Evolutionary conservation across 2,113 vertebrate genomes (phyloP).

Genomic region (Stigmatopora argus): DNA sequence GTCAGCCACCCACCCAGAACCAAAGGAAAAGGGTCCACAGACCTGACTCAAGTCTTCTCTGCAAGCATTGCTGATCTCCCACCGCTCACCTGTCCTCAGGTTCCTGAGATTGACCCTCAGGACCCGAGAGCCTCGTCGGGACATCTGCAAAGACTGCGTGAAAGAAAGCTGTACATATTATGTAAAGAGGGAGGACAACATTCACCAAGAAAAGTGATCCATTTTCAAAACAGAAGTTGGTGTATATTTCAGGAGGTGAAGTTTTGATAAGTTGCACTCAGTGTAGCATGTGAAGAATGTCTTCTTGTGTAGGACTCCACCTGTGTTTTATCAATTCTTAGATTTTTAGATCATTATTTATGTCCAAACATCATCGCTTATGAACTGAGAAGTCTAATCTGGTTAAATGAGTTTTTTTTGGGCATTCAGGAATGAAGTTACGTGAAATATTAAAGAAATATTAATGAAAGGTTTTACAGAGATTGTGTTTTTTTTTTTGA

Average conservation of each 20-base stretch:
- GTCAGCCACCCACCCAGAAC: conserved; percentile 29
- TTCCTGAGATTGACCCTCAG: conserved; percentile 30
- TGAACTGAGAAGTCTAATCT: conserved; percentile 74
- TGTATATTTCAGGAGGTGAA: conserved; percentile 87
- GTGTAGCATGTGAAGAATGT: conserved; percentile 97
- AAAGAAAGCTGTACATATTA: conserved; percentile 88
- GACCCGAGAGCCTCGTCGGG: conserved; percentile 43
- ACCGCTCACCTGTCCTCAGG: conserved; percentile 35
- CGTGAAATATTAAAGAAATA: conserved; percentile 65
- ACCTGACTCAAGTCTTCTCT: conserved; percentile 64
- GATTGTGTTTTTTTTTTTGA: conserved; percentile 20
- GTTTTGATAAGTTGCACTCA: conserved; percentile 96
- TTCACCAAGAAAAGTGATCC: conserved; percentile 52
- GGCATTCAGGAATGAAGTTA: conserved; percentile 37
- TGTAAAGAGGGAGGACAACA: conserved; percentile 64
- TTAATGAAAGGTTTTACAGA: conserved; percentile 74
- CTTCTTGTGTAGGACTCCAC: conserved; percentile 85
- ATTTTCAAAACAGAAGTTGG: conserved; percentile 78
- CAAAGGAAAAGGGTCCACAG: conserved; percentile 68
- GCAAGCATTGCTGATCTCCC: conserved; percentile 39
- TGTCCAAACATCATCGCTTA: conserved; percentile 81
- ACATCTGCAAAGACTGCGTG: conserved; percentile 84
- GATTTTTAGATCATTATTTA: conserved; percentile 98
- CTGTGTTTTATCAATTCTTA: conserved; percentile 88
- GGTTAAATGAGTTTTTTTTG: conserved; percentile 51